Evolutionary conservation across 2,888 invertebrate species (phyloP).

Genomic region (Acanthosepion esculentum): DNA sequence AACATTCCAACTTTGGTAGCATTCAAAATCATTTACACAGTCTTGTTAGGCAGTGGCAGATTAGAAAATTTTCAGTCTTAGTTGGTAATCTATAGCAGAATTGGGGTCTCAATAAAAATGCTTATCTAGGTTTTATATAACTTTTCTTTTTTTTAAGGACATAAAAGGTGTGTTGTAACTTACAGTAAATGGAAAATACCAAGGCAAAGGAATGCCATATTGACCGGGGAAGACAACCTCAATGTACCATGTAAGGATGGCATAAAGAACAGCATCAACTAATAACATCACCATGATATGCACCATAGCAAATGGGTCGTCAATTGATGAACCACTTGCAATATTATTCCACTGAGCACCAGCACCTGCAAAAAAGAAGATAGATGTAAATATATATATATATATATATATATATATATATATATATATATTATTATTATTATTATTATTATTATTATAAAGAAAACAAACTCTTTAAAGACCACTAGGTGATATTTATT

Average conservation of each 20-base stretch:
- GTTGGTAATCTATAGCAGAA: too few relatives aligned
- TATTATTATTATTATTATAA: too few relatives aligned
- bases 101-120: too few relatives aligned
- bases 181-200: conserved; percentile 86
- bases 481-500: too few relatives aligned
- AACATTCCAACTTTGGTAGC: too few relatives aligned
- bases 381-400: neutral
- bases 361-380: conserved; percentile 59
- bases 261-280: conserved; percentile 83
- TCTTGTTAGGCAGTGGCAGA: too few relatives aligned
- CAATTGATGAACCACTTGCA: conserved; percentile 79
- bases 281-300: conserved; percentile 82
- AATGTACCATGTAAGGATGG: conserved; percentile 86
- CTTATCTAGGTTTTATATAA: too few relatives aligned
- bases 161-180: conserved; percentile 56
- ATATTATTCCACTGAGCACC: conserved; percentile 72
- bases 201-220: conserved; percentile 86
- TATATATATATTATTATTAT: too few relatives aligned
- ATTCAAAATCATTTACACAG: too few relatives aligned
- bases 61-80: too few relatives aligned
- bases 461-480: too few relatives aligned
- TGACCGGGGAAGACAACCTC: conserved; percentile 91
- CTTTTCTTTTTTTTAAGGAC: too few relatives aligned
- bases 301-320: conserved; percentile 81
- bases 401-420: neutral